Conservation (phyloP, 2,113 vertebrate genomes). For the Channa maculata region DNA sequence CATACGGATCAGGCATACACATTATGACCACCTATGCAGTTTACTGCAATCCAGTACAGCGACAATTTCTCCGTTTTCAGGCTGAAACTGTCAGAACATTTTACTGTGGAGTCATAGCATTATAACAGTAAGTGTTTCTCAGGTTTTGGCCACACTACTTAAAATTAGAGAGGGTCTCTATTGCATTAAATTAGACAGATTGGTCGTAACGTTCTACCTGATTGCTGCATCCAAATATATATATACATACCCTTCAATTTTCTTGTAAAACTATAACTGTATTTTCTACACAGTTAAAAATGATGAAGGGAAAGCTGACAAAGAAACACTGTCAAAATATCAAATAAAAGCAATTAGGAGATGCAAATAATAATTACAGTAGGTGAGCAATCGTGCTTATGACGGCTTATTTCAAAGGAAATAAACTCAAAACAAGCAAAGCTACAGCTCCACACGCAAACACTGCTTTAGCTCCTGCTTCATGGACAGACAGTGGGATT, state of each 20-base stretch:
- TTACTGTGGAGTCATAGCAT: too few relatives aligned
- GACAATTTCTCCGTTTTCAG: too few relatives aligned
- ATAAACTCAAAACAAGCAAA: neutral
- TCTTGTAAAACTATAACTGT: neutral
- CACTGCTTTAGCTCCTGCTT: neutral
- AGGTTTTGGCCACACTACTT: too few relatives aligned
- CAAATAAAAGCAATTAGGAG: slow-evolving; percentile 6
- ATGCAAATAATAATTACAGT: slow-evolving; percentile 8
- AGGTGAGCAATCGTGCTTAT: neutral
- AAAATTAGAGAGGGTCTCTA: too few relatives aligned
- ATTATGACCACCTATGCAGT: too few relatives aligned
- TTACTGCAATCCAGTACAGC: too few relatives aligned
- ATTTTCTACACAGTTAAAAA: neutral
- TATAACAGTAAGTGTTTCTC: too few relatives aligned
- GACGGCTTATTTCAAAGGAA: neutral
- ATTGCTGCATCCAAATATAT: too few relatives aligned
- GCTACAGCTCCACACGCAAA: neutral
- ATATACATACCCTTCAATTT: neutral
- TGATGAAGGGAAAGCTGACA: neutral
- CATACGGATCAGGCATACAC: too few relatives aligned
- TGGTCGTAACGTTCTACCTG: too few relatives aligned
- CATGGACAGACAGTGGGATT: neutral
- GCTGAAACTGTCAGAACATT: too few relatives aligned
- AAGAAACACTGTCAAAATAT: neutral
- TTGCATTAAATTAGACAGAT: too few relatives aligned